Evolutionary conservation across 2,113 vertebrate species (phyloP).

Genomic region (Myotis lucifugus): DNA sequence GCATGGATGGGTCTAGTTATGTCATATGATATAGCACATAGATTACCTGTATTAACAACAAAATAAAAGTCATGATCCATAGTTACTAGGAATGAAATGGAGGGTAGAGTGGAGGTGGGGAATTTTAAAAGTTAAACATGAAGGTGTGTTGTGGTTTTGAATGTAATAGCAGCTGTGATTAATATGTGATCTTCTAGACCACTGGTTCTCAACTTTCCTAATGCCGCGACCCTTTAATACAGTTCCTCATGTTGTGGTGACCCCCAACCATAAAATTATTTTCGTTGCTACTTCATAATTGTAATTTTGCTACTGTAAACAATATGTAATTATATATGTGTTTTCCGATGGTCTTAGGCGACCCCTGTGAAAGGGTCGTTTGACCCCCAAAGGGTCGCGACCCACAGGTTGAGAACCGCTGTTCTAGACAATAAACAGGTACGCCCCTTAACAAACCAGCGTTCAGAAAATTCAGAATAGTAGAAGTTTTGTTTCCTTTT

Average conservation of each 20-base stretch:
- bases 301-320: no score
- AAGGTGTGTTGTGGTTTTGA: neutral
- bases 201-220: no score
- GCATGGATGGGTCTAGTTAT: neutral
- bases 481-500: neutral
- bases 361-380: no score
- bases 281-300: no score
- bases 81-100: neutral
- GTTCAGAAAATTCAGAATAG: neutral
- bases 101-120: neutral
- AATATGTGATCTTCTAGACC: neutral
- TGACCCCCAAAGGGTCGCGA: no score
- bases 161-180: neutral
- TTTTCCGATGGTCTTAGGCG: no score
- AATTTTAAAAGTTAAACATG: neutral
- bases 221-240: no score
- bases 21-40: neutral
- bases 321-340: no score
- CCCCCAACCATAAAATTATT: no score
- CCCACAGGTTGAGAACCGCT: no score
- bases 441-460: neutral
- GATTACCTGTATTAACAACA: neutral
- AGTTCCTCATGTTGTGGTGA: no score
- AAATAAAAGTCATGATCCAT: neutral
- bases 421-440: neutral